Conservation (phyloP, 1,140 invertebrate genomes). For the Pseudachorutes palmiensis region DNA sequence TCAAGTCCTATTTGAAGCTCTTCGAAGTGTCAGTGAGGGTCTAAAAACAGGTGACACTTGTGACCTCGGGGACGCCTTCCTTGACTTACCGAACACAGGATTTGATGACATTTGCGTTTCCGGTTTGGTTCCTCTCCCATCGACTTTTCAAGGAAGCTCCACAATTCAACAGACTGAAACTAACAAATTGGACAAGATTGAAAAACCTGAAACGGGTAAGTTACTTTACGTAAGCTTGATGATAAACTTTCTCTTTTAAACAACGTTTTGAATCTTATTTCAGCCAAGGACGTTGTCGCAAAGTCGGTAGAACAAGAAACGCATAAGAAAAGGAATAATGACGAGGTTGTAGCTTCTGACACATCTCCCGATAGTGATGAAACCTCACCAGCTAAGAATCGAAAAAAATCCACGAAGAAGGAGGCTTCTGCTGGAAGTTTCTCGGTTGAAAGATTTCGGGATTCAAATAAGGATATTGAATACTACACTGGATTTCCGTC, state of each 20-base stretch:
- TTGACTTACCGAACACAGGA: constrained; percentile 26
- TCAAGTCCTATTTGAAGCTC: constrained; percentile 7
- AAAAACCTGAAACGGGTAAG: too few species aligned
- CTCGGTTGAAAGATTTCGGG: constrained; percentile 31
- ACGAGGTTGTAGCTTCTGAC: not conserved
- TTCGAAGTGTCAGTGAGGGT: not conserved
- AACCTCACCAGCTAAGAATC: constrained; percentile 15
- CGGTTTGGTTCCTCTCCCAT: too few species aligned
- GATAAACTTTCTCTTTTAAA: not conserved
- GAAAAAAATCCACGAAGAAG: constrained; percentile 13
- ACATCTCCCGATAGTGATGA: constrained; percentile 10
- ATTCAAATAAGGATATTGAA: constrained; percentile 35
- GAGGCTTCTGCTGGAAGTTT: constrained; percentile 26
- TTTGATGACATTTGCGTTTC: too few species aligned
- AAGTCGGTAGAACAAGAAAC: not conserved
- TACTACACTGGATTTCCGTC: constrained; percentile 36
- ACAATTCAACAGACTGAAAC: too few species aligned
- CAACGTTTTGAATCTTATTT: not conserved
- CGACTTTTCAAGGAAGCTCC: too few species aligned
- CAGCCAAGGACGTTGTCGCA: not conserved
- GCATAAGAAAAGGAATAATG: not conserved
- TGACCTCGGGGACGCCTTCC: not conserved
- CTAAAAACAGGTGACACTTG: too few species aligned
- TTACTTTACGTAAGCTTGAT: not conserved
- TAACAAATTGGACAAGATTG: too few species aligned